Evolutionary conservation across 2,113 vertebrate genomes (phyloP).

Genomic region (Tetraodon nigroviridis): DNA sequence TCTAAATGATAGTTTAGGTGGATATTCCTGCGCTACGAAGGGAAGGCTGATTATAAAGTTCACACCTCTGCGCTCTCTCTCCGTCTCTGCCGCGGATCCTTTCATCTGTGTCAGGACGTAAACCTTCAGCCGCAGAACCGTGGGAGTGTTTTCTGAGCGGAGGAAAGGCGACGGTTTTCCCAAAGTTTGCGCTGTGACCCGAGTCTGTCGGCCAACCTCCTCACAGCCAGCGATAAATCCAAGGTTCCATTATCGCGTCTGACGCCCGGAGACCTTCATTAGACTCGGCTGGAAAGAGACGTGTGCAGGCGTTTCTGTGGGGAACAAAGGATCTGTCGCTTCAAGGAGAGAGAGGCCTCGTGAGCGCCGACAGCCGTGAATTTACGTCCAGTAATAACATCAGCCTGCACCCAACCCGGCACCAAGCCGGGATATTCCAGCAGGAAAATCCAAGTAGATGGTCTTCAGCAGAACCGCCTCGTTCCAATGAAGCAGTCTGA

Average conservation of each 20-base stretch:
- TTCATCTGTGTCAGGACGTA: constrained; percentile 28
- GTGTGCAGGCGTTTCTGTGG: not conserved
- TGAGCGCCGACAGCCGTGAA: no score
- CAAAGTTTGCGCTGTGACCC: constrained; percentile 15
- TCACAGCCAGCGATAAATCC: constrained; percentile 26
- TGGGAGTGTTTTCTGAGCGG: constrained; percentile 43
- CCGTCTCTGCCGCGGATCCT: constrained; percentile 8
- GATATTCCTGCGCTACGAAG: no score
- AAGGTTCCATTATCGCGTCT: constrained; percentile 5
- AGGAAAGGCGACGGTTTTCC: constrained; percentile 27
- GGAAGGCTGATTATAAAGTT: no score
- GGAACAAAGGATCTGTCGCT: not conserved
- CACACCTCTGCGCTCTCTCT: no score
- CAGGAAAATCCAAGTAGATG: no score
- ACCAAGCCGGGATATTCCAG: no score
- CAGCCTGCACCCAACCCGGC: no score
- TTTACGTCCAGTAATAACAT: no score
- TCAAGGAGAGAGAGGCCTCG: not conserved
- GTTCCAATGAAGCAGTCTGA: no score
- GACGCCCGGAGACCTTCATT: not conserved
- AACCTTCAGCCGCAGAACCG: constrained; percentile 22
- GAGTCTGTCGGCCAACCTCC: constrained; percentile 15
- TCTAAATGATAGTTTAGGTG: no score
- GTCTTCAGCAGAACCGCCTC: no score
- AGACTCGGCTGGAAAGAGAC: not conserved